Evolutionary conservation across 2,888 invertebrate species (phyloP), one percentile per base, ranked within the genome.

Genomic region (Linnaemya tessellans): DNA sequence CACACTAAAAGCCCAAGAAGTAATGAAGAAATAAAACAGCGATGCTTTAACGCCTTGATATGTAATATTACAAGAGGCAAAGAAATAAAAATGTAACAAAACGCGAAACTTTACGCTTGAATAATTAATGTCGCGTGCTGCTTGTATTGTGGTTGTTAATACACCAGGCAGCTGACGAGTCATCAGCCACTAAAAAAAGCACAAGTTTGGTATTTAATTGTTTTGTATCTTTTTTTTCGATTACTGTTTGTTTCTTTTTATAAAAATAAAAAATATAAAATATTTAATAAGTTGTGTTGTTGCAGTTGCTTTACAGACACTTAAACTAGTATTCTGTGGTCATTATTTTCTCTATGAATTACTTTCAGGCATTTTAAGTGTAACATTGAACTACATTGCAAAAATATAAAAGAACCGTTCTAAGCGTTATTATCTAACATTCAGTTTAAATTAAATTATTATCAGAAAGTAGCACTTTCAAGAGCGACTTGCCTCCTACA

Each of bases 81-180:
- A 22, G 15, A 51, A 74, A 60, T n/a, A 58, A 11, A 38, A 41
- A 51, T 7, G 30, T 46, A 43, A 30, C 20, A 67, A 67, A 49
- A 77, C 64, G 15, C 30, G 22, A 75, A 83, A 80, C 77, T 86
- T 86, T 83, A 87, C 80, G 88, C 87, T 87, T 87, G 67, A 88
- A 87, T 87, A 84, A 88, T 81, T 88, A 73, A 67, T 77, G 85
- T 88, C 87, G 88, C 88, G 88, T 88, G 88, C 86, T 80, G 71
- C 67, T 22, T 49, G 18, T 56, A 41, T 64, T 79, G 70, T 79
- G 79, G 71, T 58, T 77, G 58, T 49, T 73, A 51, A 38, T 43
- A 62, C 51, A 62, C 18, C 49, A 54, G 35, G 20, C 79, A 67
- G 74, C 79, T 79, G 60, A 43, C 60, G 65, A 79, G 41, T 62